These are phyloP conservation scores for Arvicanthis niloticus DNA, from an alignment of 2,113 vertebrate species.

Conservation along the genomic window DNA sequence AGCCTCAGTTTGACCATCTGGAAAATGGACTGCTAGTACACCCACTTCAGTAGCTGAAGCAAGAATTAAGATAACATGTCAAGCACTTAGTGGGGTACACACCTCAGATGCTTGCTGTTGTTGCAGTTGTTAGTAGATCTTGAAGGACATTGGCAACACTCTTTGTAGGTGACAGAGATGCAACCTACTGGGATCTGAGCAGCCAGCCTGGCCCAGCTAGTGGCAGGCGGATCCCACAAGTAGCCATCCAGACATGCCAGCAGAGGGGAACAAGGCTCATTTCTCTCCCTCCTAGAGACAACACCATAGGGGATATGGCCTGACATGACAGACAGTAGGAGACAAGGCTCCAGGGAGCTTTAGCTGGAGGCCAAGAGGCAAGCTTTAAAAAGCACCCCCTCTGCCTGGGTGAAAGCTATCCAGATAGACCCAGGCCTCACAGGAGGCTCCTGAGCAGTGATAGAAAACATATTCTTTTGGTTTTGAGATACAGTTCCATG, in stretches of 20 bases:
- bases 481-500: background rate
- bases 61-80: background rate
- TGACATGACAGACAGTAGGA: background rate
- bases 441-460: background rate
- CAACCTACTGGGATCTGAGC: conserved; percentile 13
- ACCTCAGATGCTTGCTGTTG: background rate
- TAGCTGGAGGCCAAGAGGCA: background rate
- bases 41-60: background rate
- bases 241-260: background rate
- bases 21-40: background rate
- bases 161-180: conserved; percentile 11
- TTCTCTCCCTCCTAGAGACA: background rate
- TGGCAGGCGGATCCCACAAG: background rate
- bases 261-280: background rate
- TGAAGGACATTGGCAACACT: background rate
- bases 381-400: background rate
- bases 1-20: background rate
- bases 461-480: background rate
- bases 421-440: background rate
- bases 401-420: background rate
- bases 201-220: background rate
- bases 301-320: background rate
- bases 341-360: background rate
- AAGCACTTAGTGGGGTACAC: background rate
- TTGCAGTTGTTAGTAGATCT: background rate